phyloP scores from a whole-genome alignment of 2,797 vertebrate genomes.

The Danio aesculapii region DNA sequence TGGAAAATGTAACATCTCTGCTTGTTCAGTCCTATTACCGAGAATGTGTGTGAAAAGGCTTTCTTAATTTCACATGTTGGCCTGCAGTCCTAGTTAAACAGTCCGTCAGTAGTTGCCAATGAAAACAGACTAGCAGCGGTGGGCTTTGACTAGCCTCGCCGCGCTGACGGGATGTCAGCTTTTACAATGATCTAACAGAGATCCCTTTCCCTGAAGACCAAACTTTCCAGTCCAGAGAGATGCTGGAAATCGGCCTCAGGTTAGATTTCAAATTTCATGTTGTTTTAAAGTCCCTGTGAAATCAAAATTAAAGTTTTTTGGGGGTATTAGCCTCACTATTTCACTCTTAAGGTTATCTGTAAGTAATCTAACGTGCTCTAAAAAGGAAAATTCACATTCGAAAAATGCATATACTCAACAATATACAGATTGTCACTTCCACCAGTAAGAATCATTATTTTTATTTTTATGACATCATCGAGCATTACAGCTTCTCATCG shows the following conservation, averaged over 20 bases:
- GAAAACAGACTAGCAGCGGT: slow-evolving; percentile 57
- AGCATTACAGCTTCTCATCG: no score
- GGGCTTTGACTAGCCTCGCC: slow-evolving; percentile 47
- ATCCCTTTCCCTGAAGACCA: slow-evolving; percentile 12
- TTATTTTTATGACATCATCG: no score
- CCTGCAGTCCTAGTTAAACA: slow-evolving; percentile 53
- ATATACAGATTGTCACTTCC: no score
- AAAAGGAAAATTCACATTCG: no score
- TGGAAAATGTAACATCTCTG: slow-evolving; percentile 39
- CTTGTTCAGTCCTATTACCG: slow-evolving; percentile 27
- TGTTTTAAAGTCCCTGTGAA: slow-evolving; percentile 3
- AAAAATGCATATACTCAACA: no score
- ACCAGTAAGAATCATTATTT: no score
- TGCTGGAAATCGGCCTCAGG: slow-evolving; percentile 11
- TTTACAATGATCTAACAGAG: slow-evolving; percentile 27
- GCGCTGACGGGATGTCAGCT: slow-evolving; percentile 36
- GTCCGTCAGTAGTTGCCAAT: slow-evolving; percentile 55
- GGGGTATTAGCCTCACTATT: no score
- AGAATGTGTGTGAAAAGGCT: slow-evolving; percentile 42
- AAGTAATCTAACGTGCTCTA: no score
- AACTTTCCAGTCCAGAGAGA: slow-evolving; percentile 32
- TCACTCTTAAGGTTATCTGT: no score
- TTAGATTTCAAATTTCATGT: slow-evolving; percentile 41
- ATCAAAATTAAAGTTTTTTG: no score
- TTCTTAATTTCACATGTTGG: slow-evolving; percentile 53